phyloP scores from a whole-genome alignment of 2,888 invertebrate species.

The Platerodrilus igneus region DNA sequence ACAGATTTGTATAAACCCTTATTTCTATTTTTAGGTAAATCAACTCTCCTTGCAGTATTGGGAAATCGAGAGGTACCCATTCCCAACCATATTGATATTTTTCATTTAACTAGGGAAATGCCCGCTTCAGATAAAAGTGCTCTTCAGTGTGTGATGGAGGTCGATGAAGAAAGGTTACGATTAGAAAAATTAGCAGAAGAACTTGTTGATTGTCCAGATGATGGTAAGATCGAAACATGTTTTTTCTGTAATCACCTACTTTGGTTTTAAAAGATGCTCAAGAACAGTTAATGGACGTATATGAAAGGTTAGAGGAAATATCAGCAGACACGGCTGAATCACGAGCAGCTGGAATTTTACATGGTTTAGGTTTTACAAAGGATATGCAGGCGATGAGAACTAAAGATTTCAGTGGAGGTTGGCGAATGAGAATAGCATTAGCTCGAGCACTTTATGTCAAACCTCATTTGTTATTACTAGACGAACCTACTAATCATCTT shows the following conservation, averaged over 20 bases:
- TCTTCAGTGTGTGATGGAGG: constrained; percentile 95
- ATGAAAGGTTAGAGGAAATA: constrained; percentile 95
- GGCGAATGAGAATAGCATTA: constrained; percentile 98
- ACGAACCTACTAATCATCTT: constrained; percentile 98
- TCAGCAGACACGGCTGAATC: constrained; percentile 93
- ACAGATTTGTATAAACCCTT: neutral
- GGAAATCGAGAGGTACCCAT: constrained; percentile 94
- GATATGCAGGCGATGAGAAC: constrained; percentile 83
- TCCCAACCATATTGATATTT: constrained; percentile 95
- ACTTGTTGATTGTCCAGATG: constrained; percentile 79
- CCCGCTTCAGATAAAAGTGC: constrained; percentile 97
- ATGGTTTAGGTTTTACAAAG: constrained; percentile 91
- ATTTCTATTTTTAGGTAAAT: constrained; percentile 64
- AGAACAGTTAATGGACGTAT: constrained; percentile 95
- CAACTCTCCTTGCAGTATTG: constrained; percentile 85
- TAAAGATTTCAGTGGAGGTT: constrained; percentile 88
- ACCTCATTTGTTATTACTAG: constrained; percentile 90
- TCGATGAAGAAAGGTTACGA: constrained; percentile 87
- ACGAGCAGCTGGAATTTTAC: constrained; percentile 89
- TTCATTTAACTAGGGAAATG: constrained; percentile 95
- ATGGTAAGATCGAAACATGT: constrained; percentile 54
- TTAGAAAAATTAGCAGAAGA: constrained; percentile 91
- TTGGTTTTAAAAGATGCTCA: too few species aligned
- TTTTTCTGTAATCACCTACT: neutral
- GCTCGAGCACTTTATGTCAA: constrained; percentile 96